A percentile compares a stretch with the other conserved stretches of the same genome.
Evolutionary conservation across 2,797 vertebrate species (phyloP).

Genomic region (Heliangelus exortis): DNA sequence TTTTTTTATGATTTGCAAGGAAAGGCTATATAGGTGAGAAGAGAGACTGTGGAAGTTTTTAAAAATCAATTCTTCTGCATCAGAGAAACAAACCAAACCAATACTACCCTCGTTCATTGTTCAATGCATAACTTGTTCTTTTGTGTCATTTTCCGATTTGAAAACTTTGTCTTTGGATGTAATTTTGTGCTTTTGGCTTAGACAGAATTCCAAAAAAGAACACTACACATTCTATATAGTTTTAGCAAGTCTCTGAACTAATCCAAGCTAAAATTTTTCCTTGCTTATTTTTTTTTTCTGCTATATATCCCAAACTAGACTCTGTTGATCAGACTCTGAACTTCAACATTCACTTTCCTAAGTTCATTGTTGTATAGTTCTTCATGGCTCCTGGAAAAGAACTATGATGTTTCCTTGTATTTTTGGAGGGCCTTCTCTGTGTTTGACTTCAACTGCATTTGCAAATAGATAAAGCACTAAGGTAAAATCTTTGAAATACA

Average conservation of each 20-base stretch:
- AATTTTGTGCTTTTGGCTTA: neutral
- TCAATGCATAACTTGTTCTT: neutral
- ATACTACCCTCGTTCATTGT: fast-evolving
- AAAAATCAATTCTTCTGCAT: neutral
- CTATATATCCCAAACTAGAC: neutral
- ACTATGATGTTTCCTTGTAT: neutral
- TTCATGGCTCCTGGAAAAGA: neutral
- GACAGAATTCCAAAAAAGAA: neutral
- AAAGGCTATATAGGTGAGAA: neutral
- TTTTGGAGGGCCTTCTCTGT: neutral
- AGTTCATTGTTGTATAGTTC: neutral
- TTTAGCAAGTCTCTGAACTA: neutral
- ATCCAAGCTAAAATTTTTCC: neutral
- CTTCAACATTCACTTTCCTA: neutral
- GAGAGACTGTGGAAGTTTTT: neutral
- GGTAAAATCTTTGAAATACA: neutral
- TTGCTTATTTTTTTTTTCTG: neutral
- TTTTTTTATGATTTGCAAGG: neutral
- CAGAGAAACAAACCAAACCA: neutral
- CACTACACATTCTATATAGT: neutral
- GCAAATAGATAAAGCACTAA: neutral
- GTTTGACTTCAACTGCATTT: neutral
- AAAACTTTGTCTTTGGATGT: neutral
- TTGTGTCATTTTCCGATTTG: neutral
- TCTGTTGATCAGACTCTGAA: neutral